Conservation (phyloP, 1,140 invertebrate genomes). For the Brachionus rotundiformis region DNA sequence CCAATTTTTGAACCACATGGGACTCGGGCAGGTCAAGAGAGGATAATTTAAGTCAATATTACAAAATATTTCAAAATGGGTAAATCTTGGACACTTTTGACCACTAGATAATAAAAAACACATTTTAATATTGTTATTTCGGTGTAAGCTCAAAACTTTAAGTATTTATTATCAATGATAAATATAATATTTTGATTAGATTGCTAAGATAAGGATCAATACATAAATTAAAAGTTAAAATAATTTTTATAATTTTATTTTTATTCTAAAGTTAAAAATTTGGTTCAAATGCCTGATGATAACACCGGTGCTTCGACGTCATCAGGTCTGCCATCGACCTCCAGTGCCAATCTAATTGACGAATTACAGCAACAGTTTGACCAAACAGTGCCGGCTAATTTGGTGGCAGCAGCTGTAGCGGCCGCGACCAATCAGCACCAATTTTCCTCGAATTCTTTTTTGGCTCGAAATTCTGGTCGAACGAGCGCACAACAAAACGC, state of each 20-base stretch:
- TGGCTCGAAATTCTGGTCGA: constrained; percentile 20
- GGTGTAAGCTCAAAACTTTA: too few relatives aligned
- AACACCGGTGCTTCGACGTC: constrained; percentile 13
- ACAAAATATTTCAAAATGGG: too few relatives aligned
- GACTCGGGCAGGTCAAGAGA: too few relatives aligned
- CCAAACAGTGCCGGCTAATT: constrained; percentile 37
- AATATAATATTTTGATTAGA: too few relatives aligned
- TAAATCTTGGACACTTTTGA: too few relatives aligned
- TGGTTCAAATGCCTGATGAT: constrained; percentile 32
- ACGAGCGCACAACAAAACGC: not conserved
- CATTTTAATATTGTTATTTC: too few relatives aligned
- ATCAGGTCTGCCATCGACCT: not conserved
- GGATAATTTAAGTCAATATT: too few relatives aligned
- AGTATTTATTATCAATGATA: too few relatives aligned
- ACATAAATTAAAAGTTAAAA: too few relatives aligned
- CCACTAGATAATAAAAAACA: too few relatives aligned
- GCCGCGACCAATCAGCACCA: constrained; percentile 29
- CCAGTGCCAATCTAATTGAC: not conserved
- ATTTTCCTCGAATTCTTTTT: not conserved
- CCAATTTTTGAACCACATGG: too few relatives aligned
- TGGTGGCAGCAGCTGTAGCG: constrained; percentile 4
- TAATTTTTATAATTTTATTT: not conserved
- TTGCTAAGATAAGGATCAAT: too few relatives aligned
- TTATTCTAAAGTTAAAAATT: constrained; percentile 23
- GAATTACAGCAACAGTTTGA: constrained; percentile 36